Evolutionary conservation across 2,888 invertebrate species (phyloP).

Genomic region (Caradrina kadenii): DNA sequence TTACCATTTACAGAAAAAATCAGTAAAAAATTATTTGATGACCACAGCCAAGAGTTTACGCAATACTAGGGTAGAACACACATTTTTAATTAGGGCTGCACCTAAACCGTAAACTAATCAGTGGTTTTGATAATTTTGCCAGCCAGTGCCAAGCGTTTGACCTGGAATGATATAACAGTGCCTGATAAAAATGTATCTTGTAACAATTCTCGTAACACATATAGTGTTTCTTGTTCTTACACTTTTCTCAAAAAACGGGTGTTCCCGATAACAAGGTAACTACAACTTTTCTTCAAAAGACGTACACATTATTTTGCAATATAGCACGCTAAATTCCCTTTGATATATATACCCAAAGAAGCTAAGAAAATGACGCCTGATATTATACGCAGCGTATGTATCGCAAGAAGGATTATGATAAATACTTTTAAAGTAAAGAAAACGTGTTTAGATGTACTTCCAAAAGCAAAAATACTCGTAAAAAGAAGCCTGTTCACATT

Average conservation of each 20-base stretch:
- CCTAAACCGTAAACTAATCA: too few species aligned
- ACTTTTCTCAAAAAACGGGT: neutral
- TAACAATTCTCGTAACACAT: neutral
- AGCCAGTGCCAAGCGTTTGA: too few species aligned
- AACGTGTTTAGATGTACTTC: slow-evolving; percentile 14
- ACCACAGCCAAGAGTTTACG: too few species aligned
- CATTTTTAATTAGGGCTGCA: too few species aligned
- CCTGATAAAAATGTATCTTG: neutral
- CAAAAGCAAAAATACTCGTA: slow-evolving; percentile 6
- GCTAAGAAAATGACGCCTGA: slow-evolving; percentile 24
- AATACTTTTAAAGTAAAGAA: slow-evolving; percentile 31
- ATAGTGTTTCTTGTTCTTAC: neutral
- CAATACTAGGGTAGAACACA: too few species aligned
- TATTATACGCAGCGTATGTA: slow-evolving; percentile 15
- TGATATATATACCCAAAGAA: slow-evolving; percentile 33
- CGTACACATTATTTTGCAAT: neutral
- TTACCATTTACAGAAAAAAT: too few species aligned
- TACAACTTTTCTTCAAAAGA: neutral
- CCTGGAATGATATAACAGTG: neutral
- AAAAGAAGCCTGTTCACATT: slow-evolving; percentile 19
- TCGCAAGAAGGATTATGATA: slow-evolving; percentile 47
- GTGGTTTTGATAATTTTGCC: too few species aligned
- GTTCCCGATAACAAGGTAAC: neutral
- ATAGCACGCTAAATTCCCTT: slow-evolving; percentile 26
- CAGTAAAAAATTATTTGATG: too few species aligned